Conservation (phyloP, 2,797 vertebrate species). For the Liasis olivaceus region DNA sequence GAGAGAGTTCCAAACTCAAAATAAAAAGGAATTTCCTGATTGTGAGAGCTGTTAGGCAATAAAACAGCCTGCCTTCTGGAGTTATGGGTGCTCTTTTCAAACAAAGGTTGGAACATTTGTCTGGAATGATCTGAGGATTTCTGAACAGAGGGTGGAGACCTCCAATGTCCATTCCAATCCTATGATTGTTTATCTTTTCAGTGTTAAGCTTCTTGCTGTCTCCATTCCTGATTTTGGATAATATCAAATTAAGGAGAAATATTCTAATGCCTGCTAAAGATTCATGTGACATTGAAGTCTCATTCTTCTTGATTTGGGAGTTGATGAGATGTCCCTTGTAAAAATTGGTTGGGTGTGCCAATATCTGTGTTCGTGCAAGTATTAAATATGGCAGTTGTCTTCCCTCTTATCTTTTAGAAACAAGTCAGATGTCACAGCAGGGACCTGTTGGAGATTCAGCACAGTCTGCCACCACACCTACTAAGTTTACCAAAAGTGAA, state of each 20-base stretch:
- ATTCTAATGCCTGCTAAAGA: background rate
- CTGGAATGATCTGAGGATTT: background rate
- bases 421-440: conserved; percentile 30
- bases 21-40: background rate
- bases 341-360: background rate
- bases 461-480: conserved; percentile 42
- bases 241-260: background rate
- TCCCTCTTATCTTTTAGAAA: conserved; percentile 60
- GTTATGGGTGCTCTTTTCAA: background rate
- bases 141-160: background rate
- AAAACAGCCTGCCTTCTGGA: background rate
- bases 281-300: background rate
- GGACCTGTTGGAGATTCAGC: conserved; percentile 23
- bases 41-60: background rate
- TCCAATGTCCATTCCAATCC: background rate
- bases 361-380: background rate
- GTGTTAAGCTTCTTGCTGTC: background rate
- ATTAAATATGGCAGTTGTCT: background rate
- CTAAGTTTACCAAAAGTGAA: conserved; percentile 76
- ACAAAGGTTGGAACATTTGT: background rate
- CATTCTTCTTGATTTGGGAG: fast-evolving
- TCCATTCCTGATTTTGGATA: background rate
- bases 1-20: background rate
- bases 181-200: background rate
- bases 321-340: background rate